Evolutionary conservation across 2,113 vertebrate species (phyloP), one percentile per base, ranked within the genome.

Genomic region (Ctenodactylus gundi): DNA sequence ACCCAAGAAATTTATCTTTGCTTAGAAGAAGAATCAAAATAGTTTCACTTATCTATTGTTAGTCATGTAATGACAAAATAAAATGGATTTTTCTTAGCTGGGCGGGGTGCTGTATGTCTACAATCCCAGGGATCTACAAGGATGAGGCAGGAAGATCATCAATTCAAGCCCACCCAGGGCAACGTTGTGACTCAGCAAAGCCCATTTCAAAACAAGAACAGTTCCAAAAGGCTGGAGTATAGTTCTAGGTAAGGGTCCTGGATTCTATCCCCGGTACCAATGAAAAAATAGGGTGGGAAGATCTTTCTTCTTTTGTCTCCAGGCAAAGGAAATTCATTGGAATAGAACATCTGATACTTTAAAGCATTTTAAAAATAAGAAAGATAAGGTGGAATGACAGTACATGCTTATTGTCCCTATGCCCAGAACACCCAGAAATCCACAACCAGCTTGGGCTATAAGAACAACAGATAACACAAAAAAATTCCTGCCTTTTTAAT

Each of bases 1-100:
- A 78, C 55, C n/a, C 39, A 88, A 94, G 68, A 94, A 93, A 77
- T n/a, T 73, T 94, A 77, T 44, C 46, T 90, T 51, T 72, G 44
- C 39, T 78, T 94, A 82, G 57, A 34, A 87, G 27, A 77, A 90
- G 14, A 95, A 85, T 68, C 4, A 76, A 86, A 94, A 76, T 68
- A 93, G 65, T 85, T 78, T 12, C 18, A 72, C 34, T 77, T 95
- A 21, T 84, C 75, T 75, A 65, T 41, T 65, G 58, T 76, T 83
- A 77, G 41, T 89, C 58, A 80, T 60, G 3, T 39, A 92, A 92
- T 62, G 18, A 76, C 60, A 85, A 83, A 94, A 78, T 77, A 6
- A 88, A 83, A 70, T 76, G 1, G 4, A 77, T n/a, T 39, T 72
- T 41, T 36, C 27, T 41, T 44, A 25, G 39, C 36, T 27, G 23